Percentiles rank a stretch among this genome's conserved stretches.
Evolutionary conservation across 2,888 invertebrate genomes (phyloP).

Genomic region (Erannis defoliaria): DNA sequence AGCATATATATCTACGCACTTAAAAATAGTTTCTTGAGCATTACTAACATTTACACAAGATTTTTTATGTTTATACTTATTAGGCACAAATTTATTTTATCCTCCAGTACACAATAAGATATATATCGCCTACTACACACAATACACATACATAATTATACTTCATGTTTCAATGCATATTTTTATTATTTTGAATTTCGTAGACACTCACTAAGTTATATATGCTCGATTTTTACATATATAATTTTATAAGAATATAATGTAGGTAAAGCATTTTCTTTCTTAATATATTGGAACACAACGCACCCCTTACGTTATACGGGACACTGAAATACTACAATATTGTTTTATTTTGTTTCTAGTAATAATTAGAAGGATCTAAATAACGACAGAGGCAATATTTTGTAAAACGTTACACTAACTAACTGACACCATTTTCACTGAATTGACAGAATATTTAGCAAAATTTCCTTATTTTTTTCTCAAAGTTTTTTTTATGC

Average conservation of each 20-base stretch:
- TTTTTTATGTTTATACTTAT: slow-evolving; percentile 71
- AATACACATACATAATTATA: slow-evolving; percentile 72
- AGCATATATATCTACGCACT: slow-evolving; percentile 82
- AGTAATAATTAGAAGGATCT: slow-evolving; percentile 74
- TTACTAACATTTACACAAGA: slow-evolving; percentile 76
- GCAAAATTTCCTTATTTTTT: slow-evolving; percentile 61
- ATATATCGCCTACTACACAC: slow-evolving; percentile 75
- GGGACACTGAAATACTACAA: slow-evolving; percentile 81
- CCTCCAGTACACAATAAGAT: slow-evolving; percentile 58
- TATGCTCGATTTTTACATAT: slow-evolving; percentile 83
- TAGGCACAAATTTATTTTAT: slow-evolving; percentile 81
- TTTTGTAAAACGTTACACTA: slow-evolving; percentile 66
- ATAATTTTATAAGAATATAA: slow-evolving; percentile 85
- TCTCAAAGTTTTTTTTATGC: slow-evolving; percentile 52
- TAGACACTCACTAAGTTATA: slow-evolving; percentile 83
- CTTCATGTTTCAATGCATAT: slow-evolving; percentile 67
- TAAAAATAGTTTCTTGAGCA: slow-evolving; percentile 80
- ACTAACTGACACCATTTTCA: slow-evolving; percentile 81
- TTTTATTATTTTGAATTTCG: slow-evolving; percentile 67
- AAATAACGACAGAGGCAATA: slow-evolving; percentile 70
- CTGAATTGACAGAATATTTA: slow-evolving; percentile 80
- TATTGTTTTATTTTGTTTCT: slow-evolving; percentile 63
- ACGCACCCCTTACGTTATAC: slow-evolving; percentile 74
- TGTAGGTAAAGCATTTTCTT: slow-evolving; percentile 85
- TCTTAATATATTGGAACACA: slow-evolving; percentile 79